These are phyloP conservation scores for Anser brachyrhynchus DNA, from an alignment of 2,113 vertebrate species.

Conservation along the genomic window DNA sequence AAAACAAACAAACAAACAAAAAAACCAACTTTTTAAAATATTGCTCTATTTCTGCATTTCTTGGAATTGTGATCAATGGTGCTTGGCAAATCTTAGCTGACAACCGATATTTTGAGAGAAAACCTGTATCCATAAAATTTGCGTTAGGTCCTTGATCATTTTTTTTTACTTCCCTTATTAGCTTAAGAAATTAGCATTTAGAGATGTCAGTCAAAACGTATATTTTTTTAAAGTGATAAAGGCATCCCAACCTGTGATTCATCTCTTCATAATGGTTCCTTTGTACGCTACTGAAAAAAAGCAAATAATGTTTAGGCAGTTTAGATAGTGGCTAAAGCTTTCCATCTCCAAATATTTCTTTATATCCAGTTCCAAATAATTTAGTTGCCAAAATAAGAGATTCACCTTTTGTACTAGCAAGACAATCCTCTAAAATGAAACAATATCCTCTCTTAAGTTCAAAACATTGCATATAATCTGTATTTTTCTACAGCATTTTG, in stretches of 20 bases:
- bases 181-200: not conserved
- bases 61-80: not conserved
- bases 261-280: not conserved
- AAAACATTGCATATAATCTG: not conserved
- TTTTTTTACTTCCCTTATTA: not conserved
- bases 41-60: not conserved
- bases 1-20: no score
- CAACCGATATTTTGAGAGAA: not conserved
- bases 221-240: not conserved
- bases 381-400: not conserved
- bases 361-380: not conserved
- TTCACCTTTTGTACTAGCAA: not conserved
- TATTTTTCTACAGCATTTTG: not conserved
- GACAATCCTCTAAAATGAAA: not conserved
- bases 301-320: not conserved
- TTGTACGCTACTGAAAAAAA: not conserved
- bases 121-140: not conserved
- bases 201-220: not conserved
- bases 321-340: not conserved
- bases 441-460: not conserved
- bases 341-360: not conserved
- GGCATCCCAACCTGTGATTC: not conserved
- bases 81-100: not conserved
- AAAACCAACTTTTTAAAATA: not conserved
- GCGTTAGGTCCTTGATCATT: not conserved